phyloP scores from a whole-genome alignment of 2,113 vertebrate genomes.

The Trogon melanurus region DNA sequence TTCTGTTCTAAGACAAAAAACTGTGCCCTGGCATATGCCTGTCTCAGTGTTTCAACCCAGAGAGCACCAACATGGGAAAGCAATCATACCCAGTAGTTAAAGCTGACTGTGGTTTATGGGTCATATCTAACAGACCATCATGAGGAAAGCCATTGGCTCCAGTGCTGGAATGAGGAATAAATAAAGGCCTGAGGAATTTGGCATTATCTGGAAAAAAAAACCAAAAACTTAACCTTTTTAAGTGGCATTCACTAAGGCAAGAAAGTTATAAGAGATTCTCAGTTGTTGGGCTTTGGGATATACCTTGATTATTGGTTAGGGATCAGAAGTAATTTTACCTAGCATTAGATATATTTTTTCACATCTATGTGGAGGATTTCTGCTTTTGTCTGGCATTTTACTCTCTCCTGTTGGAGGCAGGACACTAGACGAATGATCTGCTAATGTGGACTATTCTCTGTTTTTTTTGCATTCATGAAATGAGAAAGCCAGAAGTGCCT shows the following conservation, averaged over 20 bases:
- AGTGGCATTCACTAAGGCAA: not conserved
- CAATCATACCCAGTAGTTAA: not conserved
- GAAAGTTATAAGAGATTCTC: not conserved
- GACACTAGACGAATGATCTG: not conserved
- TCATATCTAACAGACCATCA: not conserved
- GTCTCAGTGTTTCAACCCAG: not conserved
- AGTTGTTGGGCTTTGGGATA: not conserved
- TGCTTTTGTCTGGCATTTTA: not conserved
- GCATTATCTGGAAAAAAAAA: not conserved
- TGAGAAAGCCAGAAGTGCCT: not conserved
- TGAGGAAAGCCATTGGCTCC: rapidly evolving
- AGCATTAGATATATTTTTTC: not conserved
- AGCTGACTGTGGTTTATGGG: not conserved
- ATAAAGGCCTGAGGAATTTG: not conserved
- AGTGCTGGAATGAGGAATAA: not conserved
- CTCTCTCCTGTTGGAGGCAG: not conserved
- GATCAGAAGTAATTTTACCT: not conserved
- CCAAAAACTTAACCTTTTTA: not conserved
- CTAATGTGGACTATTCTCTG: not conserved
- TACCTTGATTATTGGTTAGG: not conserved
- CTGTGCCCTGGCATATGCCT: not conserved
- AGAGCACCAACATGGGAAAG: not conserved
- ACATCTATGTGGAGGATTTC: not conserved
- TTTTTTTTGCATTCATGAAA: not conserved
- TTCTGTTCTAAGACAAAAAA: not conserved